Evolutionary conservation across 2,888 invertebrate species (phyloP).

Genomic region (Cotesia congregata): DNA sequence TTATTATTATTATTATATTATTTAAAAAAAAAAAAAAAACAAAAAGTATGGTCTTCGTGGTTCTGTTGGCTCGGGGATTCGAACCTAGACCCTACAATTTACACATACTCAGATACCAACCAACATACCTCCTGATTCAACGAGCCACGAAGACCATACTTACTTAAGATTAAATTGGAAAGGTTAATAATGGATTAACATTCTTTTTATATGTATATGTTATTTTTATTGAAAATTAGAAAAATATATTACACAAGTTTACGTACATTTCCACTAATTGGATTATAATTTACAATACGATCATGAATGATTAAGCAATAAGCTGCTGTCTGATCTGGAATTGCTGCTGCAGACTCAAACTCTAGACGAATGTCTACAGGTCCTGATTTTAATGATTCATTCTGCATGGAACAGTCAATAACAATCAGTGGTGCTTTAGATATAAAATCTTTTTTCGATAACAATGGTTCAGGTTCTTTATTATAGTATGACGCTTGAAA

Average conservation of each 20-base stretch:
- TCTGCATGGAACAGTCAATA: constrained; percentile 14
- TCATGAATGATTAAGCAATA: neutral
- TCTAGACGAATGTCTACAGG: constrained; percentile 7
- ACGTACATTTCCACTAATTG: neutral
- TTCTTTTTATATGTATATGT: neutral
- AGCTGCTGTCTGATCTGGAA: neutral
- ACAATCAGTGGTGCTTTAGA: neutral
- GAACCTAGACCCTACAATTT: neutral
- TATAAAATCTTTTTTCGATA: neutral
- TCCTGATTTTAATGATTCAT: constrained; percentile 7
- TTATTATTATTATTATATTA: too few species aligned
- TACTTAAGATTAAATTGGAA: neutral
- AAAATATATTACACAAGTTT: neutral
- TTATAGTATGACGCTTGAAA: neutral
- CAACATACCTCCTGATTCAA: neutral
- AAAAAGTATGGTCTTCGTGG: neutral
- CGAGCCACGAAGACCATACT: neutral
- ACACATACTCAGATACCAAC: neutral
- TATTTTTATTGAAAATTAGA: neutral
- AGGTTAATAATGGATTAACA: neutral
- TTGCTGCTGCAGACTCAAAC: neutral
- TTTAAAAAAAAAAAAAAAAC: too few species aligned
- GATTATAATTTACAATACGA: neutral
- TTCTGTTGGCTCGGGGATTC: neutral
- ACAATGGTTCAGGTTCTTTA: neutral